A percentile compares a stretch with the other conserved stretches of the same genome.
Evolutionary conservation across 1,140 invertebrate species (phyloP).

Genomic region (Myzus persicae): DNA sequence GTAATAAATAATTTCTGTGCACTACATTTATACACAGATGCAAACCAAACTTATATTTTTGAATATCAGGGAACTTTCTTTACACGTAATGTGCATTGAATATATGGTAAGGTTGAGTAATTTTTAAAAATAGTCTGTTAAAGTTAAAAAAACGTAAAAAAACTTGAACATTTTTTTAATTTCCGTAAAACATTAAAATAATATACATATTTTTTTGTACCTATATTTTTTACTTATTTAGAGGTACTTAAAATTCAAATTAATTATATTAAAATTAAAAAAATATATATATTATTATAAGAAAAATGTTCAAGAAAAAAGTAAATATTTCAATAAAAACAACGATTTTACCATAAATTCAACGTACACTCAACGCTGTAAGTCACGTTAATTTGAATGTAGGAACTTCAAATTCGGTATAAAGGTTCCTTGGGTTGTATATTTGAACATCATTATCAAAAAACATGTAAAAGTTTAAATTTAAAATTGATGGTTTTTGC

Average conservation of each 20-base stretch:
- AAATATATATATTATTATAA: not conserved
- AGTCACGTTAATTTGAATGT: not conserved
- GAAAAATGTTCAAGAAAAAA: not conserved
- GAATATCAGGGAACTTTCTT: slow-evolving; percentile 3
- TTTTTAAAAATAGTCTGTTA: not conserved
- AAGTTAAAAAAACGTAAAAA: not conserved
- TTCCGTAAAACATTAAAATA: not conserved
- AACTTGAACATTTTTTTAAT: not conserved
- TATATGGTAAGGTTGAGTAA: not conserved
- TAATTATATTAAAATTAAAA: not conserved
- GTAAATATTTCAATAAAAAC: not conserved
- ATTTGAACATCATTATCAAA: not conserved
- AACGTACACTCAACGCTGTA: not conserved
- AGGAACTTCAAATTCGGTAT: not conserved
- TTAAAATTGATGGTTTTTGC: not conserved
- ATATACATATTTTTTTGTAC: not conserved
- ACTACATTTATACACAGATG: not conserved
- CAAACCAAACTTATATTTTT: not conserved
- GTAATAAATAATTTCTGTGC: not conserved
- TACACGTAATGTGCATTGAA: not conserved
- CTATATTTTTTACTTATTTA: not conserved
- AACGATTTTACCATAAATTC: not conserved
- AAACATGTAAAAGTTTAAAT: not conserved
- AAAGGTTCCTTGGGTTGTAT: not conserved
- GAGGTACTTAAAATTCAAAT: not conserved